phyloP scores from a whole-genome alignment of 2,888 invertebrate species.

The Plagiodera versicolora region DNA sequence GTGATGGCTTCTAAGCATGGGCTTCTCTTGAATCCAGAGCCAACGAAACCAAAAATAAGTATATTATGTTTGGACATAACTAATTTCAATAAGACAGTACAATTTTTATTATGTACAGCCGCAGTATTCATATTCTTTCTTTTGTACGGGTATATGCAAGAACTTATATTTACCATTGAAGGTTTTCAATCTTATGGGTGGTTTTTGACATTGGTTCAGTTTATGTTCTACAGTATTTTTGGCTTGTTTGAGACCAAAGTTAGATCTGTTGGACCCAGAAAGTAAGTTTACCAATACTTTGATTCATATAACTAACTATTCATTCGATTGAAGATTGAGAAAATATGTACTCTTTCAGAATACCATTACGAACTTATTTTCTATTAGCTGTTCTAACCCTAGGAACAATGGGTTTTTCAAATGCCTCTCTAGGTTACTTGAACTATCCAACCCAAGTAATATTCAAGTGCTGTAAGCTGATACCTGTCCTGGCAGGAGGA shows the following conservation, averaged over 20 bases:
- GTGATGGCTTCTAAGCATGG: conserved; percentile 18
- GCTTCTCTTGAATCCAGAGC: conserved; percentile 38
- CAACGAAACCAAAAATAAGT: conserved; percentile 58
- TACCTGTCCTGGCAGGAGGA: conserved; percentile 93
- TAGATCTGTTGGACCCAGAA: conserved; percentile 63
- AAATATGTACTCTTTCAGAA: conserved; percentile 60
- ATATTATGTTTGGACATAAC: conserved; percentile 77
- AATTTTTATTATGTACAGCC: conserved; percentile 74
- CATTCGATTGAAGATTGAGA: conserved; percentile 1
- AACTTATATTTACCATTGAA: conserved; percentile 87
- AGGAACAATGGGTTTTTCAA: conserved; percentile 95
- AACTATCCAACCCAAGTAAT: conserved; percentile 98
- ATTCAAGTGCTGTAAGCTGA: conserved; percentile 96
- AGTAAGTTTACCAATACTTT: conserved; percentile 45
- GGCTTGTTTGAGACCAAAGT: conserved; percentile 74
- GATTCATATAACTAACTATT: neutral
- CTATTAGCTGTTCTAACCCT: conserved; percentile 84
- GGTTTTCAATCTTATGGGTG: conserved; percentile 89
- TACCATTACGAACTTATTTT: conserved; percentile 79
- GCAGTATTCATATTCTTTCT: conserved; percentile 88
- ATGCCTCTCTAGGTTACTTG: conserved; percentile 89
- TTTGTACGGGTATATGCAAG: conserved; percentile 89
- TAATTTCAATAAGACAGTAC: conserved; percentile 64
- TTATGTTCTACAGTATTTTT: conserved; percentile 81
- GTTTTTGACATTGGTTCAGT: conserved; percentile 91